Conservation (phyloP, 1,140 invertebrate genomes). For the Trichoplusia ni region DNA sequence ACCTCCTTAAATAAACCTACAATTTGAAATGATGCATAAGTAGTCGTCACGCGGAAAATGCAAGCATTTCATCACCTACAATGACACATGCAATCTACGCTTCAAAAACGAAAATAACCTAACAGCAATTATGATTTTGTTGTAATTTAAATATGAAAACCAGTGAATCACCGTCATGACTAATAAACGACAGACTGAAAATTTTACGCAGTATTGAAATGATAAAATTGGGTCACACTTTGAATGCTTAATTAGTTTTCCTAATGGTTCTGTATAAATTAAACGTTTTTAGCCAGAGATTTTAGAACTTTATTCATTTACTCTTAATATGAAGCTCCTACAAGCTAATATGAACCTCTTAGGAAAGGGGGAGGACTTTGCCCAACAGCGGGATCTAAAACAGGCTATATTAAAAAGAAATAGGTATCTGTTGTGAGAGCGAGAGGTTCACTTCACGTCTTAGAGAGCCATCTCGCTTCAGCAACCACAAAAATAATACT, state of each 20-base stretch:
- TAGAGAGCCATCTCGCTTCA: no score
- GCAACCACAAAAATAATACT: no score
- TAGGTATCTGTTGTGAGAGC: no score
- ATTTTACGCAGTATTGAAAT: conserved; percentile 28
- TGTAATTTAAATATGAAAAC: conserved; percentile 2
- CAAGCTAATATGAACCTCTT: background rate
- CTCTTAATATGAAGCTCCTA: background rate
- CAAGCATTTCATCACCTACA: background rate
- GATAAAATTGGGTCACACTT: conserved; percentile 27
- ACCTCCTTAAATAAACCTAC: no score
- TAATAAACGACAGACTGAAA: conserved; percentile 13
- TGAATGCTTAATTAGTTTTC: conserved; percentile 20
- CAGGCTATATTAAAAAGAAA: no score
- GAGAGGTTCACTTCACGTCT: no score
- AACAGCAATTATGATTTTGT: conserved; percentile 15
- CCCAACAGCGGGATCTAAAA: no score
- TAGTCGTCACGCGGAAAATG: background rate
- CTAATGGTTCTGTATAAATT: conserved; percentile 9
- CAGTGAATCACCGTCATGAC: conserved; percentile 23
- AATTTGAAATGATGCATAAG: no score
- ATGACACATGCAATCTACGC: background rate
- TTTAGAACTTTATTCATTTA: background rate
- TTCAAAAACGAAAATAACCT: conserved; percentile 2
- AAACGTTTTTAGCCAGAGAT: background rate
- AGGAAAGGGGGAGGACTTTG: no score